Evolutionary conservation across 1,140 invertebrate genomes (phyloP), one percentile per base, ranked within the genome.

Genomic region (Pseudobourletiella spinata): DNA sequence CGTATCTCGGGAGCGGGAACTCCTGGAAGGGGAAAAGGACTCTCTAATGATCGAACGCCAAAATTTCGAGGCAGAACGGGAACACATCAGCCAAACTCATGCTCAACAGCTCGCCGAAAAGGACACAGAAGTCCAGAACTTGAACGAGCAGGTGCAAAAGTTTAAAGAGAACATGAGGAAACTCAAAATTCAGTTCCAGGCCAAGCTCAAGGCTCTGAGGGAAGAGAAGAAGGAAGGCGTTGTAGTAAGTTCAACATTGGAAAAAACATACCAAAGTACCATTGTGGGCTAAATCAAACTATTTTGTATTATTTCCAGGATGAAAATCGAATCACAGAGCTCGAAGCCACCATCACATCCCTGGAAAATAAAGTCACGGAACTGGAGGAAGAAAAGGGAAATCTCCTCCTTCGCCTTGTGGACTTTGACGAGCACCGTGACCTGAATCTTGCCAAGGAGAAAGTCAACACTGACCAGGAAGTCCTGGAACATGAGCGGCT

Each of bases 361-460:
- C 77, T 92, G 66, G 83, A 85, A 67, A 86, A 91, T 68, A 81
- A 84, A 75, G 82, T 94, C 65, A 84, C 85, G 50, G 84, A 90
- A 73, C 76, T 93, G 54, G 89, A 93, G 77, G 89, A 92, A 74
- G 89, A 91, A 77, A 94, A 89, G 79, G 88, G 87, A 74, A 91
- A 88, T 76, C 81, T 90, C 71, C 86, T 89, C 76, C 78, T 90
- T 72, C 84, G 85, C 78, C 79, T 88, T 70, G 83, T 88, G 73
- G 86, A 89, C 76, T 85, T 85, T 81, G 60, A 64, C 54, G 58
- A 67, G 57, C 60, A 63, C 51, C 64, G 59, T 59, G n/a, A n/a
- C n/a, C n/a, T n/a, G n/a, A n/a, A n/a, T n/a, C n/a, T n/a, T n/a
- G n/a, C n/a, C n/a, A n/a, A n/a, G n/a, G n/a, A n/a, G n/a, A n/a